Base-by-base conservation (phyloP, 2,113 vertebrate species). In the Gymnarchus niloticus region DNA sequence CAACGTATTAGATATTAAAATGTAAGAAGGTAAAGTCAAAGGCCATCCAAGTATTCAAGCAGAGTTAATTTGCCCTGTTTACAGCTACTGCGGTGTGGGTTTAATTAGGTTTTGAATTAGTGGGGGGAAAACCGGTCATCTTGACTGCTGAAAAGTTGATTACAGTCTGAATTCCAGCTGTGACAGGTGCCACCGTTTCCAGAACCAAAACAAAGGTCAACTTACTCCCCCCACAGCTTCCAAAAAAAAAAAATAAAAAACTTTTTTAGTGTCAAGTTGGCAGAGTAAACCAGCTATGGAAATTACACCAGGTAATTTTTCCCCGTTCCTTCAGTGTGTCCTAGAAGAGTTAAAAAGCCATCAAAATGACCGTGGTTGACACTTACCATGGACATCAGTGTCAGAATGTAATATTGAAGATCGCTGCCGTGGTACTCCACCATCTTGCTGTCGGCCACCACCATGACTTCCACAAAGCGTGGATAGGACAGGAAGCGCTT, bases 381-480 rank as follows among this genome's bases (percentile, higher is more conserved):
- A 98, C 98, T 99, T 96, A 99, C 98, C 92, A 99, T 99, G 86
- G 98, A 98, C 98, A 99, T 99, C 52, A 99, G 90, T 0, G 98
- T 99, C 89, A 99, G 93, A 88, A 99, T 94, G 90, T 99, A 99
- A 94, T 99, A 97, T 90, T 99, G 97, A 9, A 99, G 95, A 91
- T 98, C 98, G 91, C 95, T 93, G 91, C 97, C 96, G 0, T 99
- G 98, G 92, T 98, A 97, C 82, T 96, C 95, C 37, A 97, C 96
- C 98, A 99, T 99, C 92, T 95, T 98, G 92, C 93, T 96, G 94
- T 99, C 98, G 81, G 97, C 98, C 82, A 99, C 97, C 91, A 99
- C 96, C 98, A 99, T 98, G 91, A 98, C 97, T 92, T 99, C 98
- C 88, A 99, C 97, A 90, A 97, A 99, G 89, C 98, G 98, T 87